These are phyloP conservation scores for Oeneis ivallda DNA, from an alignment of 2,888 invertebrate species.

Conservation along the genomic window DNA sequence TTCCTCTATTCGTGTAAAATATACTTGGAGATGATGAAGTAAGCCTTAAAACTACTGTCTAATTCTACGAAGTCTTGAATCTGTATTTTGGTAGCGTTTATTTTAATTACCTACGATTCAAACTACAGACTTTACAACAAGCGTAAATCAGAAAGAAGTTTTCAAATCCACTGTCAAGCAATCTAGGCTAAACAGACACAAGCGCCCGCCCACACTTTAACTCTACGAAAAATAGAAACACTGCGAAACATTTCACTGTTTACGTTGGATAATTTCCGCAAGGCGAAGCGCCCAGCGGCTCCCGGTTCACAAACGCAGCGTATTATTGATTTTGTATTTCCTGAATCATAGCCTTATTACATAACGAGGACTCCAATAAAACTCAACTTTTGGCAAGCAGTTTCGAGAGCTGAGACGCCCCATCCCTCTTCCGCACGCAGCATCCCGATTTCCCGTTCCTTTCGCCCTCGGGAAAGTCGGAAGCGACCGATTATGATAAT, in stretches of 20 bases:
- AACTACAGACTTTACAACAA: background rate
- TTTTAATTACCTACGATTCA: background rate
- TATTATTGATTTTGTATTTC: slow-evolving; percentile 34
- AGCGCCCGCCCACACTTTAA: background rate
- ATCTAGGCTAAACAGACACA: slow-evolving; percentile 12
- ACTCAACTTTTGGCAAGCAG: slow-evolving; percentile 55
- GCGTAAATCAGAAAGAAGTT: background rate
- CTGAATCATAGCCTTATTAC: slow-evolving; percentile 49
- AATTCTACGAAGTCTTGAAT: background rate
- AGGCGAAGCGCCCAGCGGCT: background rate
- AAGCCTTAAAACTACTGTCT: too few relatives aligned
- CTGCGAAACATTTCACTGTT: background rate
- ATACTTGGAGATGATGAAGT: too few relatives aligned
- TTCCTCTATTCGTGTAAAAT: too few relatives aligned
- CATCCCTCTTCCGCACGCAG: slow-evolving; percentile 44
- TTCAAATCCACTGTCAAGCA: slow-evolving; percentile 3
- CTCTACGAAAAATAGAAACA: background rate
- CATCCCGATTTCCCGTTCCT: slow-evolving; percentile 9
- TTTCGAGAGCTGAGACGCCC: slow-evolving; percentile 35
- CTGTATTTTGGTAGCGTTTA: background rate
- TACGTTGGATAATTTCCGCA: slow-evolving; percentile 2
- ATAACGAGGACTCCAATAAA: slow-evolving; percentile 65
- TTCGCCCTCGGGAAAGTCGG: slow-evolving; percentile 37
- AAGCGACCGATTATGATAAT: slow-evolving; percentile 69
- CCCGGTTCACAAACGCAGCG: background rate